A percentile compares a stretch with the other conserved stretches of the same genome.
Conservation (phyloP, 2,113 vertebrate species). For the Micronisus gabar region DNA sequence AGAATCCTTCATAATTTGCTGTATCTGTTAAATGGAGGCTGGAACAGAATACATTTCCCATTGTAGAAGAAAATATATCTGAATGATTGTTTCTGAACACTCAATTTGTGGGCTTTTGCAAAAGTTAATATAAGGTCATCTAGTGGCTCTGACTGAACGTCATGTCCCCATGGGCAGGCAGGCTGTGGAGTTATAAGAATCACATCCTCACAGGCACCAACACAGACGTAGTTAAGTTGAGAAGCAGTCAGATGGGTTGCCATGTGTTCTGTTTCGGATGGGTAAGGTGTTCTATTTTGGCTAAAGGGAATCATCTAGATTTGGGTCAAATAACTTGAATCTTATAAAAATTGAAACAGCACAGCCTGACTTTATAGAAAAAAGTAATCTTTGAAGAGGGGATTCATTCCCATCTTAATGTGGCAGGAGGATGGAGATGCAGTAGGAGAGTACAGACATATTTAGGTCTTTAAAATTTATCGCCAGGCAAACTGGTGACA, state of each 20-base stretch:
- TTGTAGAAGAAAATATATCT: neutral
- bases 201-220: neutral
- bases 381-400: neutral
- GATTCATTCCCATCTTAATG: neutral
- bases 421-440: neutral
- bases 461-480: constrained; percentile 11
- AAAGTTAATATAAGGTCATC: neutral
- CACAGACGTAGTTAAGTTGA: neutral
- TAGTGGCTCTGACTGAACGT: neutral
- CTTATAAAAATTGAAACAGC: neutral
- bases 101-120: neutral
- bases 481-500: neutral
- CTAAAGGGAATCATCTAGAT: neutral
- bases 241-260: neutral
- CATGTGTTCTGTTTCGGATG: neutral
- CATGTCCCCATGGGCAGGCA: neutral
- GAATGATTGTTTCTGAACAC: neutral
- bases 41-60: neutral
- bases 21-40: neutral
- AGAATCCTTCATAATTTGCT: neutral
- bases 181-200: neutral
- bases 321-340: neutral
- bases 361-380: neutral
- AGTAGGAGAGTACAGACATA: neutral
- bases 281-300: neutral